Evolutionary conservation across 2,888 invertebrate genomes (phyloP).

Genomic region (Morpho helenor): DNA sequence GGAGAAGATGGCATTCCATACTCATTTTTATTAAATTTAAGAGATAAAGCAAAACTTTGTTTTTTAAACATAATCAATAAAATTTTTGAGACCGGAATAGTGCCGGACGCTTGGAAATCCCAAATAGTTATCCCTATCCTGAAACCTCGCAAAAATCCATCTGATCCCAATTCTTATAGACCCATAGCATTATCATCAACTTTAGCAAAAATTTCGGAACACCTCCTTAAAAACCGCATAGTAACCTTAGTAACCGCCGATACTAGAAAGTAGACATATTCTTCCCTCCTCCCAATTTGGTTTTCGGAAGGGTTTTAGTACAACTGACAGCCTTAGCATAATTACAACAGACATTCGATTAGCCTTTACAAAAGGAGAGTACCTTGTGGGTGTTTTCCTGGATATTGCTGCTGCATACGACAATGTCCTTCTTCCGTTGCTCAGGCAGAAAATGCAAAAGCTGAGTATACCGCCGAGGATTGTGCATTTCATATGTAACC

Average conservation of each 20-base stretch:
- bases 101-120: too few relatives aligned
- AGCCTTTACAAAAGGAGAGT: too few relatives aligned
- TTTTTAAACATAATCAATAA: not conserved
- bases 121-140: too few relatives aligned
- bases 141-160: not conserved
- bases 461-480: not conserved
- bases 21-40: not conserved
- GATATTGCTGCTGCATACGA: not conserved
- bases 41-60: not conserved
- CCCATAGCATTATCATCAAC: not conserved
- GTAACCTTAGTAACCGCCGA: too few relatives aligned
- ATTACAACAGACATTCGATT: too few relatives aligned
- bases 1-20: not conserved
- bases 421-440: not conserved
- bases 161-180: not conserved
- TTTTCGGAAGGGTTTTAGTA: not conserved
- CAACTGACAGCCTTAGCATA: too few relatives aligned
- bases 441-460: not conserved
- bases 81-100: not conserved
- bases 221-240: too few relatives aligned
- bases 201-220: too few relatives aligned
- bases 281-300: not conserved
- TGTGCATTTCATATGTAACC: not conserved
- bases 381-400: too few relatives aligned
- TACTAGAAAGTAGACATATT: too few relatives aligned